A percentile compares a stretch with the other conserved stretches of the same genome.
These are phyloP conservation scores for Hycleus cichorii DNA, from an alignment of 1,140 invertebrate species.

Conservation along the genomic window DNA sequence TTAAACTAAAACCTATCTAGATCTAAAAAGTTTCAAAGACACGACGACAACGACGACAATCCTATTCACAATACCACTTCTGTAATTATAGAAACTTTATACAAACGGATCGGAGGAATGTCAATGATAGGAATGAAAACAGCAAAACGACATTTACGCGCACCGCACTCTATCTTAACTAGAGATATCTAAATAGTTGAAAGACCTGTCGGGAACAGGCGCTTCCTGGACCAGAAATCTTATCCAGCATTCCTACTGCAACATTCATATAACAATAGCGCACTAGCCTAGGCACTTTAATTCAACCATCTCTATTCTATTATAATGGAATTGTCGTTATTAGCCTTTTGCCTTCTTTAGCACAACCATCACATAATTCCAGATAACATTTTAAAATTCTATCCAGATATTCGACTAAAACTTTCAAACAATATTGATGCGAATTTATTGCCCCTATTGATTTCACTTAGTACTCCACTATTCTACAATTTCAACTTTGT, in stretches of 20 bases:
- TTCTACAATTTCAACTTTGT: too few species aligned
- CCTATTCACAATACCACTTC: slow-evolving; percentile 24
- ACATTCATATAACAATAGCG: too few species aligned
- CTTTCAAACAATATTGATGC: too few species aligned
- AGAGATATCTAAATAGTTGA: neutral
- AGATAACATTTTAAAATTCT: too few species aligned
- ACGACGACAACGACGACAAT: slow-evolving; percentile 8
- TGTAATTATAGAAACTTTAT: slow-evolving; percentile 26
- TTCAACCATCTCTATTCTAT: neutral
- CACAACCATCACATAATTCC: too few species aligned
- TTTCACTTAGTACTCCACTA: too few species aligned
- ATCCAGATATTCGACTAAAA: too few species aligned
- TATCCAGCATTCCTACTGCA: slow-evolving; percentile 5
- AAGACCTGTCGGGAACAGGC: slow-evolving; percentile 1
- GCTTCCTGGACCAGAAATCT: slow-evolving; percentile 9
- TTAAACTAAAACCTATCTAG: slow-evolving; percentile 10
- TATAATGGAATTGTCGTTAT: too few species aligned
- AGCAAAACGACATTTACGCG: too few species aligned
- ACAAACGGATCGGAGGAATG: neutral
- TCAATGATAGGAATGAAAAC: neutral
- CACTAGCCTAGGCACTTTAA: slow-evolving; percentile 1
- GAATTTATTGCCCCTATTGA: too few species aligned
- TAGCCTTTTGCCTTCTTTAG: too few species aligned
- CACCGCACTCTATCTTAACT: too few species aligned
- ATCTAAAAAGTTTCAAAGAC: slow-evolving; percentile 11